A percentile compares a stretch with the other conserved stretches of the same genome.
These are phyloP conservation scores for Dreissena polymorpha DNA, from an alignment of 1,140 invertebrate species.

Conservation along the genomic window DNA sequence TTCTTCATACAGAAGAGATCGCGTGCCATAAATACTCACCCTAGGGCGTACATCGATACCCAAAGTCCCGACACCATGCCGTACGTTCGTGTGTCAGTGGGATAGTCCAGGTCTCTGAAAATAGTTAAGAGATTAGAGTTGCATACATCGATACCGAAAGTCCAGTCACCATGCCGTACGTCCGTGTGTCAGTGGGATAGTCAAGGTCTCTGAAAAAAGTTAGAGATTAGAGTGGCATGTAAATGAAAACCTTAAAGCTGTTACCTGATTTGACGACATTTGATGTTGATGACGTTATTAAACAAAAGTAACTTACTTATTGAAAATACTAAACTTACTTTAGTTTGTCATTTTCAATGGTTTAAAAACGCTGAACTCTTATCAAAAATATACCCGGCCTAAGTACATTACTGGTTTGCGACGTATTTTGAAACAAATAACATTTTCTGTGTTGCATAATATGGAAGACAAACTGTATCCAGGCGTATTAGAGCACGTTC, in stretches of 20 bases:
- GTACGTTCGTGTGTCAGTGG: constrained; percentile 57
- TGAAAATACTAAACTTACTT: too few species aligned
- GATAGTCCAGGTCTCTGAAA: constrained; percentile 59
- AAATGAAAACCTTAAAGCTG: background rate
- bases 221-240: background rate
- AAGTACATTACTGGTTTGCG: too few species aligned
- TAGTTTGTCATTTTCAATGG: too few species aligned
- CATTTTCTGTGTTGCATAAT: too few species aligned
- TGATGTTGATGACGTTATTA: too few species aligned
- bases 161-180: constrained; percentile 62
- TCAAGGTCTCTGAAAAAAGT: constrained; percentile 56
- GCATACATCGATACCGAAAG: constrained; percentile 65
- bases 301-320: too few species aligned
- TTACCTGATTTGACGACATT: too few species aligned
- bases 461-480: too few species aligned
- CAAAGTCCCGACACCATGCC: constrained; percentile 62
- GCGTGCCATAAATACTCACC: constrained; percentile 44
- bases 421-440: too few species aligned
- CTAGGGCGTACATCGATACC: constrained; percentile 64
- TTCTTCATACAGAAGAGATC: background rate
- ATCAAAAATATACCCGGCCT: too few species aligned
- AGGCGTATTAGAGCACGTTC: background rate
- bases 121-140: background rate
- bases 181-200: constrained; percentile 56
- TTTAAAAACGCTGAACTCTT: too few species aligned